These are phyloP conservation scores for Pantherophis vulpinus DNA, from an alignment of 2,797 vertebrate genomes.

Conservation along the genomic window DNA sequence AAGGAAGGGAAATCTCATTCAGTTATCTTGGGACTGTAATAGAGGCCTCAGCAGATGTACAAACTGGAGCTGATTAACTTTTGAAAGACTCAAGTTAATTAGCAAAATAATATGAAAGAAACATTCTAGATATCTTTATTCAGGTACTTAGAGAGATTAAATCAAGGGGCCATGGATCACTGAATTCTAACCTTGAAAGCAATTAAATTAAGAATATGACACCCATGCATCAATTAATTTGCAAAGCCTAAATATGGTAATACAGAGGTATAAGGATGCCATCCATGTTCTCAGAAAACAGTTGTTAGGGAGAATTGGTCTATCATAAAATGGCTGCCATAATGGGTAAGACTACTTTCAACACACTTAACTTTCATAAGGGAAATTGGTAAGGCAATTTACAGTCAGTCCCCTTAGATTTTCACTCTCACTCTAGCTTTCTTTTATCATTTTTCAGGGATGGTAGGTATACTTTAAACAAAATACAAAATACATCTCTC, in stretches of 20 bases:
- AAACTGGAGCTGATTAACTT: background rate
- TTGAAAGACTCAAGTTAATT: background rate
- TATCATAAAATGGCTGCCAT: background rate
- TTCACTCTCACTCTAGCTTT: background rate
- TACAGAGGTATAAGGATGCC: background rate
- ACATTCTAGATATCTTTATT: background rate
- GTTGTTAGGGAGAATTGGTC: background rate
- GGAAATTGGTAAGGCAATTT: background rate
- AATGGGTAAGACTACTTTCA: background rate
- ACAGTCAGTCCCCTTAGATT: background rate
- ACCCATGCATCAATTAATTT: background rate
- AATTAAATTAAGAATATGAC: constrained; percentile 12
- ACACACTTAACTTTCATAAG: background rate
- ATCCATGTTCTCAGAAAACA: background rate
- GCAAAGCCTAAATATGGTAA: background rate
- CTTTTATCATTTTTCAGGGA: background rate
- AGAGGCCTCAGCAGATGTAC: background rate
- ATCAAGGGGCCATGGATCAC: background rate
- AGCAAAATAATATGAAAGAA: background rate
- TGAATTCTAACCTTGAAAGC: background rate
- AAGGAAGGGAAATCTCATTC: background rate
- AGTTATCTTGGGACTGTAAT: background rate
- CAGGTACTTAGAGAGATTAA: background rate
- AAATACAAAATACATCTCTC: background rate
- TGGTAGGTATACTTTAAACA: background rate